Evolutionary conservation across 1,140 invertebrate species (phyloP).

Genomic region (Theocolax elegans): DNA sequence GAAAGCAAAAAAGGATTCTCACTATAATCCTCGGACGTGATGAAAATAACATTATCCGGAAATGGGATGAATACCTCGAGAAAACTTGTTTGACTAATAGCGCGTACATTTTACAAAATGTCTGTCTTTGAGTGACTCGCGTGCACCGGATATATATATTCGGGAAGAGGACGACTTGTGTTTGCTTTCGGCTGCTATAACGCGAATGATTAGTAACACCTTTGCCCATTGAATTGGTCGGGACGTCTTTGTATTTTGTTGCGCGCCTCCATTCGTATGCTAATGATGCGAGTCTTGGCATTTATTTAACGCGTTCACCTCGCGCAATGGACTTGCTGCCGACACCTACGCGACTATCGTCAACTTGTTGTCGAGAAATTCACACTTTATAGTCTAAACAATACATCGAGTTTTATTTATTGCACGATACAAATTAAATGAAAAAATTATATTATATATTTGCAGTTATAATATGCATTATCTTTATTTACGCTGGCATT

Average conservation of each 20-base stretch:
- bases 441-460: too few relatives aligned
- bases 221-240: slow-evolving; percentile 47
- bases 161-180: background rate
- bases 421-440: too few relatives aligned
- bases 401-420: too few relatives aligned
- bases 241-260: slow-evolving; percentile 46
- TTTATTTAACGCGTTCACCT: slow-evolving; percentile 42
- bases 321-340: too few relatives aligned
- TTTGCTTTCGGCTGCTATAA: slow-evolving; percentile 25
- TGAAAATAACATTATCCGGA: slow-evolving; percentile 21
- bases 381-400: too few relatives aligned
- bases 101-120: background rate
- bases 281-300: slow-evolving; percentile 44
- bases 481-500: too few relatives aligned
- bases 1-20: too few relatives aligned
- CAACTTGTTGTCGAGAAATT: too few relatives aligned
- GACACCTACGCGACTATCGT: too few relatives aligned
- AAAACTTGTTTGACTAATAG: background rate
- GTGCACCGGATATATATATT: background rate
- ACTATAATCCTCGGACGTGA: background rate
- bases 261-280: slow-evolving; percentile 56
- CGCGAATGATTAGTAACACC: slow-evolving; percentile 58
- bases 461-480: too few relatives aligned
- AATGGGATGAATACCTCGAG: background rate
- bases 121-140: background rate